Evolutionary conservation across 2,113 vertebrate species (phyloP), one percentile per base, ranked within the genome.

Genomic region (Xyliphius kryptos): DNA sequence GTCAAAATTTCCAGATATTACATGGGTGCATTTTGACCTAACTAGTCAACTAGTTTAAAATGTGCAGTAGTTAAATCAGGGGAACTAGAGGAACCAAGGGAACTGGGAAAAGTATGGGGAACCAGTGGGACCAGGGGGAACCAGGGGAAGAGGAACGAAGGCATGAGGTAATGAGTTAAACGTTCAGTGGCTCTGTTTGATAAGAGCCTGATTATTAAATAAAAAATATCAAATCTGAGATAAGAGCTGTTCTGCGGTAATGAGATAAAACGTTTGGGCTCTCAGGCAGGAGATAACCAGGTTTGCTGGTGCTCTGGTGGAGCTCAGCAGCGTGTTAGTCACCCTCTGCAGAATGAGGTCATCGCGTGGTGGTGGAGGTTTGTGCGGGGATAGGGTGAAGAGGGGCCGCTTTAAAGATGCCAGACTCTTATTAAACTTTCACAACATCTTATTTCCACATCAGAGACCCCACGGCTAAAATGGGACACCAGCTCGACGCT

Each of bases 381-480:
- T 50, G 38, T 20, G 37, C 44, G 12, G 16, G 9, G 40, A 41
- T 63, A 74, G 69, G 51, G 54, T 63, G 71, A 76, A 49, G 75
- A 74, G 71, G 62, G 51, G 52, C 49, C 58, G 58, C 70, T 32
- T 66, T 63, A 46, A 71, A 76, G 72, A 80, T 80, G 76, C 74
- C 75, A 84, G 76, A 59, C 68, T 70, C 55, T 77, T 80, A 86
- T 87, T 78, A 84, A 86, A 82, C 71, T 81, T 86, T 80, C 77
- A 84, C 48, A 48, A 47, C 8, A 43, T 26, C 77, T 82, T 82
- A 76, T 74, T 80, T 81, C 73, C 77, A 78, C 73, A 59, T 65
- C 73, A 69, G n/a, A 76, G 79, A 69, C 68, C 82, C 38, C 69
- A 60, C 12, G 54, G 74, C 57, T 40, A 77, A 82, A 86, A 71